Evolutionary conservation across 2,888 invertebrate species (phyloP).

Genomic region (Cephus pulcher): DNA sequence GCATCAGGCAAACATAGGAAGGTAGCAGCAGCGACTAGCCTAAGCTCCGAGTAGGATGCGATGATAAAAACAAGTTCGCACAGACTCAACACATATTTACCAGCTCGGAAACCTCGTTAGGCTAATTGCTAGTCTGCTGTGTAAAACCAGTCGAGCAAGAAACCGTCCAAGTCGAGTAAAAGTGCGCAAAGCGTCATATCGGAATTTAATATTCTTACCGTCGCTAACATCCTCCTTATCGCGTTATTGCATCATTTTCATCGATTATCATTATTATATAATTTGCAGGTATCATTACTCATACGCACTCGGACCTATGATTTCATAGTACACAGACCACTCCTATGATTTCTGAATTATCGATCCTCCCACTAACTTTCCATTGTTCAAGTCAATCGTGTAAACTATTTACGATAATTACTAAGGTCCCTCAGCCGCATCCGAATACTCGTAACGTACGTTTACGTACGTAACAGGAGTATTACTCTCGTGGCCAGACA

Average conservation of each 20-base stretch:
- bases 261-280: not conserved
- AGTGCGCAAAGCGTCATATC: not conserved
- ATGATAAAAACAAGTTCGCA: not conserved
- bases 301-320: not conserved
- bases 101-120: not conserved
- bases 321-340: not conserved
- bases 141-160: not conserved
- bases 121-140: not conserved
- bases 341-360: not conserved
- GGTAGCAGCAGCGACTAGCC: slow-evolving; percentile 34
- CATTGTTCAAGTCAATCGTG: not conserved
- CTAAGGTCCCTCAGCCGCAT: not conserved
- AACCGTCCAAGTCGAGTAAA: not conserved
- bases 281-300: not conserved
- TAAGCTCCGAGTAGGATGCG: slow-evolving; percentile 19
- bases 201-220: not conserved
- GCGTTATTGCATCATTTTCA: not conserved
- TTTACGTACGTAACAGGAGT: not conserved
- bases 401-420: not conserved
- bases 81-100: not conserved
- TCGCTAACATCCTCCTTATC: not conserved
- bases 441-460: not conserved
- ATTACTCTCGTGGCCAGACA: slow-evolving; percentile 6
- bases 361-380: not conserved
- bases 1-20: slow-evolving; percentile 55